Base-by-base conservation (phyloP, 1,140 invertebrate genomes). In the Drosophila elegans region DNA sequence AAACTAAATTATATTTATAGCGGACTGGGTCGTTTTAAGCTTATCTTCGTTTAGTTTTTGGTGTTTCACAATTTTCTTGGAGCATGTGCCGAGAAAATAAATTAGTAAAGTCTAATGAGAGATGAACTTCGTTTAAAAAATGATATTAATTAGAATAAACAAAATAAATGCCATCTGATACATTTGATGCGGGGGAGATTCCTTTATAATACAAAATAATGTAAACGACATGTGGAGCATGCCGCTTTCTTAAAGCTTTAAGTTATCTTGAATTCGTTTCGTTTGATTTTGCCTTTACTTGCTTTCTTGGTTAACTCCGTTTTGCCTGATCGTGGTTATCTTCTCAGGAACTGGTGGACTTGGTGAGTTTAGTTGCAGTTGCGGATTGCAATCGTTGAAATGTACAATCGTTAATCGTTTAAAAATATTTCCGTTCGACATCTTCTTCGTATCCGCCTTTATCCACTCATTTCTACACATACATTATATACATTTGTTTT, bases 271-370 rank as follows among this genome's bases (percentile, higher is more conserved):
- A 63, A 49, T 55, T 72, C 59, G 57, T 45, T 78, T 69, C 54
- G 41, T 71, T 62, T 53, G 72, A 63, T 74, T 54, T 57, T 41
- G 13, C 54, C 46, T 55, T 53, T 60, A 51, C 42, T 49, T 11
- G 57, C 66, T 54, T 59, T 59, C 29, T 38, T 42, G 61, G 61
- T 81, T 54, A 66, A 78, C 45, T 85, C 51, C 64, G 64, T 66
- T 69, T 42, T 38, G 53, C 46, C 53, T 48, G 38, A 78, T 59
- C 61, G 21, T 68, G 61, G 66, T 60, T 53, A 48, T 60, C 78
- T 60, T 48, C 60, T 72, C 64, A 86, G 82, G 82, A 86, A 86
- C 82, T 86, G 74, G 79, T 82, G 77, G 66, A 72, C 53, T 75
- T 72, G 64, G 74, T 69, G 49, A 72, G 82, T 71, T 63, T 85